Evolutionary conservation across 2,888 invertebrate genomes (phyloP).

Genomic region (Willowsia nigromaculata): DNA sequence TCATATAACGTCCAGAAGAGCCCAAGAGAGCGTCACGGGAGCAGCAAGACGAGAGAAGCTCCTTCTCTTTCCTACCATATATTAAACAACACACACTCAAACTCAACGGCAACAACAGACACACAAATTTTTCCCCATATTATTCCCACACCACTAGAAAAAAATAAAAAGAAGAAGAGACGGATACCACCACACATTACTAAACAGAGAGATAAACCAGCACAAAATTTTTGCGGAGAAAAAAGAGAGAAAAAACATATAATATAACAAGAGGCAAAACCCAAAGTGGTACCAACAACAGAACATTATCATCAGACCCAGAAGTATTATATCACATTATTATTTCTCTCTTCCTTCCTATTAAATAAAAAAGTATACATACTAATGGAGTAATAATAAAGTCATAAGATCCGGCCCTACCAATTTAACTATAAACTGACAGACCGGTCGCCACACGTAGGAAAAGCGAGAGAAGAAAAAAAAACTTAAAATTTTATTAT

Average conservation of each 20-base stretch:
- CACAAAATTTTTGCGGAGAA: conserved; percentile 31
- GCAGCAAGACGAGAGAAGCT: conserved; percentile 62
- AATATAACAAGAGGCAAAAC: conserved; percentile 10
- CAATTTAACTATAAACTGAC: background rate
- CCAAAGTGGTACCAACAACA: conserved; percentile 43
- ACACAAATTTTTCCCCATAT: conserved; percentile 33
- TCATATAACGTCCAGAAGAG: conserved; percentile 71
- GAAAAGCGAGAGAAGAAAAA: background rate
- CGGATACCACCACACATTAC: background rate
- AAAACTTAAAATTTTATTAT: background rate
- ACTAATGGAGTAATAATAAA: background rate
- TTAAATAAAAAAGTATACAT: conserved; percentile 18
- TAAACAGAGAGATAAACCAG: background rate
- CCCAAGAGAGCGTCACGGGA: conserved; percentile 71
- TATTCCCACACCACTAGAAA: conserved; percentile 14
- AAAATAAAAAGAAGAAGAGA: background rate
- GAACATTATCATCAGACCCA: conserved; percentile 14
- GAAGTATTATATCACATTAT: conserved; percentile 17
- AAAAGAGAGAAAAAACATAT: conserved; percentile 12
- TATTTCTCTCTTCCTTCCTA: background rate
- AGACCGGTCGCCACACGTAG: background rate
- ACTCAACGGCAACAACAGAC: conserved; percentile 8
- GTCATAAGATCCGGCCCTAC: background rate
- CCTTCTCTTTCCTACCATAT: background rate
- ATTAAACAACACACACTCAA: background rate